Evolutionary conservation across 2,888 invertebrate species (phyloP), one percentile per base, ranked within the genome.

Genomic region (Parasteatoda lunata): DNA sequence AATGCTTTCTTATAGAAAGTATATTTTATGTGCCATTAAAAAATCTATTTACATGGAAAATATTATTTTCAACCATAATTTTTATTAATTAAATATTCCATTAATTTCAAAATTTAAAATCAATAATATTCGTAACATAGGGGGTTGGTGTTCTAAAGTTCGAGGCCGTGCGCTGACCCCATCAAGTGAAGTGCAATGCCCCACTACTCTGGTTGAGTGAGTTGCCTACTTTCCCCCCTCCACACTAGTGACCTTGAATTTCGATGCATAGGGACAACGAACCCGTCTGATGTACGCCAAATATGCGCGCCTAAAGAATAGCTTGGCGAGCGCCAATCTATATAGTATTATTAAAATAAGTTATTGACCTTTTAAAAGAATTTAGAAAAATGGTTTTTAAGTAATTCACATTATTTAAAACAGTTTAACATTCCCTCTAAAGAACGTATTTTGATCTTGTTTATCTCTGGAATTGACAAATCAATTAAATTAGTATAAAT

Each of bases 241-340:
- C 68, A 59, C 80, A 76, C 80, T 80, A 86, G 85, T 86, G 85
- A 86, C 85, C 85, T 86, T 86, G 85, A 86, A 86, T 85, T 85
- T 72, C 78, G 78, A 54, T 9, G 79, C 6, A 51, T 11, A 65
- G 64, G 79, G 69, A 68, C 71, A 76, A 30, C 77, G 80, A 77
- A 86, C 80, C 71, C 80, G 6, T 51, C 8, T 9, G 69, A 76
- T 13, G 49, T 48, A 45, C 65, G 85, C 81, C 75, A 81, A 75
- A 59, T 79, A 79, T 78, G 52, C 66, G 72, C 52, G 73, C n/a
- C 6, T 4, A 1, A 59, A 73, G 64, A 64, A 48, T 15, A 48
- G 13, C 13, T 80, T 80, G 80, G 85, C 80, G 80, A 75, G 4
- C 77, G 84, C 78, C 84, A 84, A 71, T 30, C 13, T 70, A 47